Evolutionary conservation across 2,888 invertebrate genomes (phyloP), one percentile per base, ranked within the genome.

Genomic region (Thelaira solivaga): DNA sequence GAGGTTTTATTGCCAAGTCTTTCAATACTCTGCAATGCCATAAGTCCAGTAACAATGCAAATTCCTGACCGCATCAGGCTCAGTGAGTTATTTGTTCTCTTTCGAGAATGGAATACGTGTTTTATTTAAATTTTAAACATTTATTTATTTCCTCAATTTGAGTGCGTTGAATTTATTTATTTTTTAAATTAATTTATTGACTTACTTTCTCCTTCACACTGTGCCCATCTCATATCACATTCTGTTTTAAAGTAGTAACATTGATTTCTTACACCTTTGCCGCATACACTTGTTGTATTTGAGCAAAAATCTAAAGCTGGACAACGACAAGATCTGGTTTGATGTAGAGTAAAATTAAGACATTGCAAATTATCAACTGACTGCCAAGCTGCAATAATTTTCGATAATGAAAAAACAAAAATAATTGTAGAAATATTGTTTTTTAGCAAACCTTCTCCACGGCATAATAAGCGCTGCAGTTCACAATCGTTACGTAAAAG

Each of bases 211-310:
- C 69, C 69, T 11, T 69, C 41, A 51, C 69, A 59, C 31, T 71
- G 11, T 2, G 43, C 31, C 61, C 51, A 34, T 22, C 49, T 29
- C 59, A 59, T 41, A 31, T 69, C 51, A 24, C 61, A 71, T 18
- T 71, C 71, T 0, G 59, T 24, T 41, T 18, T 41, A n/a, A 57
- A 68, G 13, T 11, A 16, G 31, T 26, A 47, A 20, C 68, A 68
- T 20, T 39, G 55, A 36, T 68, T 47, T 13, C 0, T 1, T 2
- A 7, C n/a, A 16, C 13, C n/a, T 6, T 26, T 24, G 16, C 62
- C 68, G 34, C 75, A 75, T 11, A 75, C 61, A 13, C 26, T 16
- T 2, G 68, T 68, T 20, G 55, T 62, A 57, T 75, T 55, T n/a
- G 61, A 68, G n/a, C 74, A 74, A 16, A 13, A 45, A n/a, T 45